Conservation (phyloP, 2,113 vertebrate genomes). For the Tragelaphus scriptus region DNA sequence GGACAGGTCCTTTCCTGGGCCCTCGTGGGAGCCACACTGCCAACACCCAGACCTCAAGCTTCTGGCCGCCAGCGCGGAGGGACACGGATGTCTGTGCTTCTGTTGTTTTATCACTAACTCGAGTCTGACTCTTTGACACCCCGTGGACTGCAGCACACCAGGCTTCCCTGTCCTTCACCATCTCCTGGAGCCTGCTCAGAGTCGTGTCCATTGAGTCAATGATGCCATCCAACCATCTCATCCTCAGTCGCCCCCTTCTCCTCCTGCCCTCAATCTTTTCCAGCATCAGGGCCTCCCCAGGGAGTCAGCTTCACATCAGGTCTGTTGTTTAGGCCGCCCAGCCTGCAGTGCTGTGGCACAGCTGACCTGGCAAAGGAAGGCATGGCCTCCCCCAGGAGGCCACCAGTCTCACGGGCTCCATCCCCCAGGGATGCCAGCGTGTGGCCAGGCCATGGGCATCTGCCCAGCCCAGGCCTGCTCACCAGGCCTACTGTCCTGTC, state of each 20-base stretch:
- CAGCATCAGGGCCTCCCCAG: neutral
- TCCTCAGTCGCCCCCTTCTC: too few relatives aligned
- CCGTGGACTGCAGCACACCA: neutral
- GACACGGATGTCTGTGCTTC: fast-evolving
- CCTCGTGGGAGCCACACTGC: fast-evolving
- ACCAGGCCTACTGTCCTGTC: neutral
- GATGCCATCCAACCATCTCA: too few relatives aligned
- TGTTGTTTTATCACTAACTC: fast-evolving
- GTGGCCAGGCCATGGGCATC: neutral
- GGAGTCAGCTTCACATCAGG: fast-evolving
- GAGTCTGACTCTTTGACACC: neutral
- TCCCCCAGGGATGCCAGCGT: fast-evolving
- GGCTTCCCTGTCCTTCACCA: neutral
- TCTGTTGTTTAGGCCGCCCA: fast-evolving
- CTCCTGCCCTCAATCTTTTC: neutral
- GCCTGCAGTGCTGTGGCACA: fast-evolving
- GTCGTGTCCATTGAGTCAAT: too few relatives aligned
- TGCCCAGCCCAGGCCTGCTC: neutral
- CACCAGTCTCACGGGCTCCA: fast-evolving
- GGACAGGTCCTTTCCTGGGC: neutral
- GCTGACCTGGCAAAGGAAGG: neutral
- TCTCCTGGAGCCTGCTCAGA: too few relatives aligned
- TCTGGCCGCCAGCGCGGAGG: neutral
- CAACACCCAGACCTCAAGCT: fast-evolving
- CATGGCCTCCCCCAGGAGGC: neutral